Evolutionary conservation across 2,888 invertebrate species (phyloP).

Genomic region (Synanthedon formicaeformis): DNA sequence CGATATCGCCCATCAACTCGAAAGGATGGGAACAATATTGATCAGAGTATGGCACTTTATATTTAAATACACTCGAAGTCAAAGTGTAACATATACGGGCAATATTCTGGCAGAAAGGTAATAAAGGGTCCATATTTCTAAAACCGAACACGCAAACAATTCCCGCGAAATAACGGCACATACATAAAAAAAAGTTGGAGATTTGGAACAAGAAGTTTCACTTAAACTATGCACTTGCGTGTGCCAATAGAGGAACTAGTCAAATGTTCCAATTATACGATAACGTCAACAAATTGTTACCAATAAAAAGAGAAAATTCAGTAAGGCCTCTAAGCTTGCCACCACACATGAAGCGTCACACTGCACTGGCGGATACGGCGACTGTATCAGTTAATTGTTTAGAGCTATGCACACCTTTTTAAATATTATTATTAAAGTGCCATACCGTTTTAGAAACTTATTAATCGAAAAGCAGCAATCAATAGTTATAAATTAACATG

Average conservation of each 20-base stretch:
- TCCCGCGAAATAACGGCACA: slow-evolving; percentile 61
- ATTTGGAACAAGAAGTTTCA: slow-evolving; percentile 72
- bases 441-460: slow-evolving; percentile 57
- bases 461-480: slow-evolving; percentile 50
- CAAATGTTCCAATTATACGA: slow-evolving; percentile 55
- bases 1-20: slow-evolving; percentile 22
- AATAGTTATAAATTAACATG: slow-evolving; percentile 30
- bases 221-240: slow-evolving; percentile 69
- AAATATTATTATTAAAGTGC: slow-evolving; percentile 54
- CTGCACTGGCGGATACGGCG: slow-evolving; percentile 58
- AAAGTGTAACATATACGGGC: slow-evolving; percentile 35
- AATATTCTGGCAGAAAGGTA: slow-evolving; percentile 39
- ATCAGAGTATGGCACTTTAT: slow-evolving; percentile 71
- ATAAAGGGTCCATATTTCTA: slow-evolving; percentile 33
- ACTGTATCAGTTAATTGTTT: slow-evolving; percentile 43
- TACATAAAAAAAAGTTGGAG: slow-evolving; percentile 62
- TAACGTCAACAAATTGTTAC: slow-evolving; percentile 47
- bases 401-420: slow-evolving; percentile 38
- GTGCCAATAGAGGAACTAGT: slow-evolving; percentile 66
- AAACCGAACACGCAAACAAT: slow-evolving; percentile 65
- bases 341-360: slow-evolving; percentile 63
- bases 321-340: slow-evolving; percentile 60
- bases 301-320: slow-evolving; percentile 62
- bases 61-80: slow-evolving; percentile 48
- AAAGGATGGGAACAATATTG: slow-evolving; percentile 47